A percentile compares a stretch with the other conserved stretches of the same genome.
Evolutionary conservation across 2,797 vertebrate species (phyloP).

Genomic region (Pyrocephalus nanus): DNA sequence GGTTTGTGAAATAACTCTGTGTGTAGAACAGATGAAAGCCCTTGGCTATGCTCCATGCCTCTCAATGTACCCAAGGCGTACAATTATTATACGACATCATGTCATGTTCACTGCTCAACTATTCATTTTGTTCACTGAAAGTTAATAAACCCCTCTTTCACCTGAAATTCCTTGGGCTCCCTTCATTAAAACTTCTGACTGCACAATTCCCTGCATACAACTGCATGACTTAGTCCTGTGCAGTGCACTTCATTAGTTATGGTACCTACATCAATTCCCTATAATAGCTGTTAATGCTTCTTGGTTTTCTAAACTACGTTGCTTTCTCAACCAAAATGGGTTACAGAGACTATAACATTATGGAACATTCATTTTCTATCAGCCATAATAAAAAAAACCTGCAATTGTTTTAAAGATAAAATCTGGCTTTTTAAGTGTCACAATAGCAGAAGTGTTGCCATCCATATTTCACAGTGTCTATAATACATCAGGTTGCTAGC

Average conservation of each 20-base stretch:
- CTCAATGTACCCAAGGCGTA: slow-evolving; percentile 1
- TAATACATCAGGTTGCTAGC: slow-evolving; percentile 34
- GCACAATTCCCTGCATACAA: slow-evolving; percentile 33
- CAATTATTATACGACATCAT: slow-evolving; percentile 30
- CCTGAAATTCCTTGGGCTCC: slow-evolving; percentile 43
- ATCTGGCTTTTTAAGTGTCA: slow-evolving; percentile 27
- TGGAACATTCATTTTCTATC: slow-evolving; percentile 19
- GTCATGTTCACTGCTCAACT: slow-evolving; percentile 40
- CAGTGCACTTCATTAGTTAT: slow-evolving; percentile 61
- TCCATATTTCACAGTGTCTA: slow-evolving; percentile 26
- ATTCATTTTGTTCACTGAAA: slow-evolving; percentile 46
- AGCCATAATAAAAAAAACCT: background rate
- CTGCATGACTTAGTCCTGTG: slow-evolving; percentile 10
- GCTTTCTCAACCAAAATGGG: slow-evolving; percentile 42
- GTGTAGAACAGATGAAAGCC: slow-evolving; percentile 35
- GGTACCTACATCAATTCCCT: slow-evolving; percentile 63
- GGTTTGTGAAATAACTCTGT: slow-evolving; percentile 39
- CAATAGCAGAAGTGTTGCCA: slow-evolving; percentile 18
- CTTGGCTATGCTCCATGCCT: slow-evolving; percentile 46
- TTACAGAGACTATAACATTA: slow-evolving; percentile 30
- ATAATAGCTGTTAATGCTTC: slow-evolving; percentile 44
- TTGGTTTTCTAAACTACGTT: slow-evolving; percentile 26
- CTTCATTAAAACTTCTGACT: slow-evolving; percentile 58
- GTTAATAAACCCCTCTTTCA: slow-evolving; percentile 42
- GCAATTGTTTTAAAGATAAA: slow-evolving; percentile 54